These are phyloP conservation scores for Radopholus similis DNA, from an alignment of 1,140 invertebrate genomes.

Conservation along the genomic window DNA sequence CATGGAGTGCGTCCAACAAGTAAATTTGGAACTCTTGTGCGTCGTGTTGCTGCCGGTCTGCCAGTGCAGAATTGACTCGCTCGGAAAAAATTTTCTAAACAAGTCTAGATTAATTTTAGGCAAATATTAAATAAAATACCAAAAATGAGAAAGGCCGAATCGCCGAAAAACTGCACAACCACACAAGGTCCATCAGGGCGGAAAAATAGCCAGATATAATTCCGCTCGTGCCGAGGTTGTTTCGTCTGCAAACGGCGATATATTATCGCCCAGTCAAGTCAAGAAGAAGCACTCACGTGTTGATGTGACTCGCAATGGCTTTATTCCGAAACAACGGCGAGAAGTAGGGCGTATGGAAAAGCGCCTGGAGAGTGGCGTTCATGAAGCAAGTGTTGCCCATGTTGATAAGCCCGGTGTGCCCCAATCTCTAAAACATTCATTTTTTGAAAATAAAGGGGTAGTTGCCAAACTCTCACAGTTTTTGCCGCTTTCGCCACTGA, in stretches of 20 bases:
- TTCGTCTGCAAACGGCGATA: slow-evolving; percentile 4
- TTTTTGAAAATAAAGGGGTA: too few relatives aligned
- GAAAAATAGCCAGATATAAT: slow-evolving; percentile 32
- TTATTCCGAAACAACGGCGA: slow-evolving; percentile 11
- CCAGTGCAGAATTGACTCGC: slow-evolving; percentile 23
- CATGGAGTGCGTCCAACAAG: slow-evolving; percentile 42
- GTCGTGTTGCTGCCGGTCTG: slow-evolving; percentile 41
- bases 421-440: neutral
- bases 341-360: slow-evolving; percentile 61
- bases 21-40: slow-evolving; percentile 45
- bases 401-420: slow-evolving; percentile 73
- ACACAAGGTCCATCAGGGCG: slow-evolving; percentile 20
- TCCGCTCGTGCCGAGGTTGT: slow-evolving; percentile 21
- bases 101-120: neutral
- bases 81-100: slow-evolving; percentile 31
- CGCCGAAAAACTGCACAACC: slow-evolving; percentile 22
- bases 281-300: slow-evolving; percentile 18
- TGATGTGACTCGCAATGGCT: slow-evolving; percentile 1
- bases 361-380: slow-evolving; percentile 93
- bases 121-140: slow-evolving; percentile 8
- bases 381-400: slow-evolving; percentile 96
- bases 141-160: slow-evolving; percentile 23
- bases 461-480: slow-evolving; percentile 2
- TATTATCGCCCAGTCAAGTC: neutral
- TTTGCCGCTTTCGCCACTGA: neutral